Base-by-base conservation (phyloP, 2,888 invertebrate species). In the Eilema depressum region DNA sequence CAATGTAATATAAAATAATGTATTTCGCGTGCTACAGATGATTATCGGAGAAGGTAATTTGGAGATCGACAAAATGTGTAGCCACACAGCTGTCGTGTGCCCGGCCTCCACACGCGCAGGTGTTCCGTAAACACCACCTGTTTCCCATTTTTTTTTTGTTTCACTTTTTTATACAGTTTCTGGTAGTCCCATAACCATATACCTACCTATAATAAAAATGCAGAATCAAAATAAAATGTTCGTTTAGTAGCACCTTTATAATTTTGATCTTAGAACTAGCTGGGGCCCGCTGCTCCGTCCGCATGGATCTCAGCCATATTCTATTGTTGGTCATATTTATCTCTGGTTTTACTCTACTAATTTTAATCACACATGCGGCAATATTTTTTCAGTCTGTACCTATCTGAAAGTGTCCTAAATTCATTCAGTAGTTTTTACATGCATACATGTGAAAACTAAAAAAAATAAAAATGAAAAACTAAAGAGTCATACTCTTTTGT, bases 81-180 rank as follows among this genome's bases (percentile, higher is more conserved):
- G 74, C 72, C 71, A 82, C 78, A 81, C 93, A 93, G 92, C 93
- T 92, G 92, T 86, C 90, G 85, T 63, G 70, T 79, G 74, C 74
- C 73, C 75, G 75, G 73, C 63, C 79, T 77, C 79, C 72, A 79
- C 76, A 61, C 70, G 73, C 75, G 92, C 93, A 93, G 93, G 93
- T 93, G 93, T 79, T 80, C 78, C 73, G 69, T 70, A 69, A 68
- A 72, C 78, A 85, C 82, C 93, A 94, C 93, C 93, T 94, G 93
- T 93, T 92, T 86, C 84, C 85, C 82, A 85, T 90, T 93, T 90
- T 93, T 90, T 93, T 93, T 92, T 92, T 92, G 86, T 87, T 69
- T 79, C 81, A 71, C 80, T 84, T 86, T 83, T 83, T 81, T 79
- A 70, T 79, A 76, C 70, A 74, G 78, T 72, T 78, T 78, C 81